A percentile compares a stretch with the other conserved stretches of the same genome.
Conservation (phyloP, 2,113 vertebrate genomes). For the Aegotheles bennettii region DNA sequence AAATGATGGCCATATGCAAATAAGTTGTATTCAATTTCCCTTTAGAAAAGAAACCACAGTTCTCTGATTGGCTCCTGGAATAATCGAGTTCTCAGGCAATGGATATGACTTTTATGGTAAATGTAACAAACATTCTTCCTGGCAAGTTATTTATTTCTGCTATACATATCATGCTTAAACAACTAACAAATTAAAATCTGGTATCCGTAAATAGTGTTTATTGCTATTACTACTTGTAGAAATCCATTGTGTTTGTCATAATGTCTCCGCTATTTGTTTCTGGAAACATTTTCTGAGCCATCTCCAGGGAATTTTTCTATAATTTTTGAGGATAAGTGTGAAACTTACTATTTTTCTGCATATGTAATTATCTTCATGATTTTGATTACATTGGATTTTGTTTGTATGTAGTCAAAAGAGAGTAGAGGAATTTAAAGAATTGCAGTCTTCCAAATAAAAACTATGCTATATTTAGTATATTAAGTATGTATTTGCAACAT, state of each 20-base stretch:
- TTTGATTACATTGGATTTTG: not conserved
- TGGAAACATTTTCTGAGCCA: not conserved
- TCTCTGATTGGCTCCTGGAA: not conserved
- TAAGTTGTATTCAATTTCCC: not conserved
- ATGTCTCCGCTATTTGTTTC: not conserved
- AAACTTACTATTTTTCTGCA: not conserved
- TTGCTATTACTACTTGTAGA: not conserved
- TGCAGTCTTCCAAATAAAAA: not conserved
- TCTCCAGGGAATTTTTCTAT: not conserved
- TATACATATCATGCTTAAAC: not conserved
- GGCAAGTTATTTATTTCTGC: not conserved
- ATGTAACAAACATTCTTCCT: not conserved
- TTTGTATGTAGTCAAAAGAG: not conserved
- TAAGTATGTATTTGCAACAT: not conserved
- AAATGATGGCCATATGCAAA: not conserved
- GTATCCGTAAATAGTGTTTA: not conserved
- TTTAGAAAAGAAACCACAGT: not conserved
- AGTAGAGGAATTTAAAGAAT: not conserved
- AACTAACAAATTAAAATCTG: not conserved
- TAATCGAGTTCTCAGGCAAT: not conserved
- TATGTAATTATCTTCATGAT: not conserved
- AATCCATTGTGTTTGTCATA: not conserved
- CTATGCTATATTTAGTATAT: not conserved
- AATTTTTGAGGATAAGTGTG: not conserved
- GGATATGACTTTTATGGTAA: not conserved